These are phyloP conservation scores for Oreochromis tanganicae DNA, from an alignment of 2,113 vertebrate genomes.

Conservation along the genomic window DNA sequence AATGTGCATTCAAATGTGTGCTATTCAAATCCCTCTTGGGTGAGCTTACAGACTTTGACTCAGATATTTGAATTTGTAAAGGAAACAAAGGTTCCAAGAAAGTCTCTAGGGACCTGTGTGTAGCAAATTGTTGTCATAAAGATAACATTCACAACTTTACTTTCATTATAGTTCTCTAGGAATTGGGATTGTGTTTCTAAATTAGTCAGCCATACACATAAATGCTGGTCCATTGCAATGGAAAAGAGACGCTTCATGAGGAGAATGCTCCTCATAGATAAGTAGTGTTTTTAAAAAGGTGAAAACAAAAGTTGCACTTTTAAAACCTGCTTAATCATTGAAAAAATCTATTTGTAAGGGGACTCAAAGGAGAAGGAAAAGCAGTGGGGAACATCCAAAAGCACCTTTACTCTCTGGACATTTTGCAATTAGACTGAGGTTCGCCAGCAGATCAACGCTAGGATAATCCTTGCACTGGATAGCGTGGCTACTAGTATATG, in stretches of 20 bases:
- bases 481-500: neutral
- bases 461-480: slow-evolving; percentile 49
- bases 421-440: slow-evolving; percentile 50
- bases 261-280: neutral
- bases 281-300: neutral
- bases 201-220: neutral
- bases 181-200: neutral
- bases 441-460: slow-evolving; percentile 36
- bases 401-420: slow-evolving; percentile 36
- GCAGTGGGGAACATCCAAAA: slow-evolving; percentile 9
- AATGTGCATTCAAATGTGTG: slow-evolving; percentile 52
- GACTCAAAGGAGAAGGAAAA: neutral
- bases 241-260: slow-evolving; percentile 7
- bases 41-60: neutral
- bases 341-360: neutral
- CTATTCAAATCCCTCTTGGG: slow-evolving; percentile 30
- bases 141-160: neutral
- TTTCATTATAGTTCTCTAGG: neutral
- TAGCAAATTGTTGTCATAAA: neutral
- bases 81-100: neutral
- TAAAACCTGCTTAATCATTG: neutral
- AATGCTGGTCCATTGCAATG: neutral
- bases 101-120: neutral
- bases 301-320: neutral
- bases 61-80: neutral